Conservation (phyloP, 2,797 vertebrate species). For the Potorous gilbertii region DNA sequence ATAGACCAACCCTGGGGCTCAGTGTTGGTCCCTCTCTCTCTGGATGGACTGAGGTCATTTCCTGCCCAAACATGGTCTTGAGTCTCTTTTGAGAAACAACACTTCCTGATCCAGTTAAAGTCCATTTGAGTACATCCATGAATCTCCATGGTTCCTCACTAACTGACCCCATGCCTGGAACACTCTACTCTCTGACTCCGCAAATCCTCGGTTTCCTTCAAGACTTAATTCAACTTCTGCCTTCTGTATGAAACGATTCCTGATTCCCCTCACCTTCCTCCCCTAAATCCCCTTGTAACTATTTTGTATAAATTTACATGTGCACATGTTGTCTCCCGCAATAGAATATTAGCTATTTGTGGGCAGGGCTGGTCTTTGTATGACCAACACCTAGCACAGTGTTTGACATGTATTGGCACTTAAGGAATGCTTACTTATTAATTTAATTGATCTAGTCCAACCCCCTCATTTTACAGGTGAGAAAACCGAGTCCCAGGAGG, state of each 20-base stretch:
- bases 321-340: not conserved
- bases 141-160: not conserved
- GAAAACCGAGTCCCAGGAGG: not conserved
- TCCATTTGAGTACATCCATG: not conserved
- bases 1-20: no score
- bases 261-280: not conserved
- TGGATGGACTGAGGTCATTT: not conserved
- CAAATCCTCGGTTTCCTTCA: not conserved
- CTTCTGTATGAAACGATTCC: not conserved
- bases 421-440: not conserved
- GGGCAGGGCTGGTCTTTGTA: not conserved
- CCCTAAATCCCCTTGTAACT: not conserved
- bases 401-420: not conserved
- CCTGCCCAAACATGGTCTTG: not conserved
- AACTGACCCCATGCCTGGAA: not conserved
- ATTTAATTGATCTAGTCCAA: not conserved
- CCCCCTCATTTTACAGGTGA: not conserved
- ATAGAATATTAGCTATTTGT: not conserved
- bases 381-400: not conserved
- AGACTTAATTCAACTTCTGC: not conserved
- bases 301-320: not conserved
- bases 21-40: not conserved
- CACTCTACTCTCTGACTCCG: not conserved
- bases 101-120: not conserved
- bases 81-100: not conserved